phyloP scores from a whole-genome alignment of 2,888 invertebrate genomes.

The Theristus sp. region DNA sequence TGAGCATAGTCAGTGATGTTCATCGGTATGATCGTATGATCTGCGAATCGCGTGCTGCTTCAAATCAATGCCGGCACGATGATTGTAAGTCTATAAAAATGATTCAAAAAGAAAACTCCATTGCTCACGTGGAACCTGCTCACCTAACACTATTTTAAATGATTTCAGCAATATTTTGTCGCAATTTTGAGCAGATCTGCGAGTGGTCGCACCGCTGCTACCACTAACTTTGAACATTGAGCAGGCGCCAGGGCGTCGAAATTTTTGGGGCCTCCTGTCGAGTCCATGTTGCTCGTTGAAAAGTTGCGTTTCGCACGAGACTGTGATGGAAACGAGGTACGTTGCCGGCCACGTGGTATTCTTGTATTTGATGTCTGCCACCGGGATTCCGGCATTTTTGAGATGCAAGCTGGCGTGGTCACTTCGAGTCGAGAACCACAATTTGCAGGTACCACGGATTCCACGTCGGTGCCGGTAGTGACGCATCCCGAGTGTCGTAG shows the following conservation, averaged over 20 bases:
- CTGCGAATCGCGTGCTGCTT: conserved; percentile 30
- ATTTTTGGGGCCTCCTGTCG: too few species aligned
- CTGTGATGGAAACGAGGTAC: conserved; percentile 26
- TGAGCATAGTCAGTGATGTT: conserved; percentile 28
- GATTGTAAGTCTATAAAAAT: conserved; percentile 11
- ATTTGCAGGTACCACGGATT: conserved; percentile 11
- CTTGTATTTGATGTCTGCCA: conserved; percentile 31
- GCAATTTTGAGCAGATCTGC: too few species aligned
- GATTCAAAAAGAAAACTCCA: too few species aligned
- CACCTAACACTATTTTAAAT: too few species aligned
- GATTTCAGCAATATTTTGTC: too few species aligned
- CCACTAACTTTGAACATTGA: too few species aligned
- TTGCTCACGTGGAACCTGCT: conserved; percentile 4
- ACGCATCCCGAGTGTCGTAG: conserved; percentile 23
- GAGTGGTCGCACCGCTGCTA: too few species aligned
- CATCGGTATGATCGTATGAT: conserved; percentile 31
- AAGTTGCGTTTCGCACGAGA: conserved; percentile 25
- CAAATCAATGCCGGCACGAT: conserved; percentile 30
- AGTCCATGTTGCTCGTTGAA: conserved; percentile 23
- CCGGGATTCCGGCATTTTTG: conserved; percentile 34
- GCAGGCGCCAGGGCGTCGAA: too few species aligned
- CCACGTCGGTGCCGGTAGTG: conserved; percentile 2
- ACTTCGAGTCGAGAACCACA: conserved; percentile 29
- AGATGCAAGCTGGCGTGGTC: conserved; percentile 35
- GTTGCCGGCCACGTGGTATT: conserved; percentile 7